Percentiles rank a stretch among this genome's conserved stretches.
phyloP scores from a whole-genome alignment of 2,888 invertebrate genomes.

The Iphiclides podalirius region DNA sequence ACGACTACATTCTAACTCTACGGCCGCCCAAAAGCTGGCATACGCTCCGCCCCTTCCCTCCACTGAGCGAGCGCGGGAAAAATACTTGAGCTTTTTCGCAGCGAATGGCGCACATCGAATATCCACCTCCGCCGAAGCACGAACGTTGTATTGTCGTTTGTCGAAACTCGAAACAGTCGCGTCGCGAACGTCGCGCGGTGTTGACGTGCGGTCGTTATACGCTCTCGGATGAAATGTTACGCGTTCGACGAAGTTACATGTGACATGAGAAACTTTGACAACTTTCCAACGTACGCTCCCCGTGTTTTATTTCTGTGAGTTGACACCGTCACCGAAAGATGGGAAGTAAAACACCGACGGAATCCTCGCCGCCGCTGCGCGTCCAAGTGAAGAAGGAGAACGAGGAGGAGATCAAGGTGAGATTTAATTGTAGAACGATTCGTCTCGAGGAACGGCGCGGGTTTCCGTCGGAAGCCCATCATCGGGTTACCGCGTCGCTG shows the following conservation, averaged over 20 bases:
- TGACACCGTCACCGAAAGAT: conserved; percentile 44
- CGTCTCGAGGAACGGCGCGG: conserved; percentile 41
- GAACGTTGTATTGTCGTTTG: no score
- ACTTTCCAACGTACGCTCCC: conserved; percentile 34
- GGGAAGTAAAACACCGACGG: conserved; percentile 74
- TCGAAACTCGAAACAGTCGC: no score
- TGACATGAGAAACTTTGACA: conserved; percentile 43
- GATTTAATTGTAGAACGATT: conserved; percentile 26
- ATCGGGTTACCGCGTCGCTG: conserved; percentile 55
- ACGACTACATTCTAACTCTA: no score
- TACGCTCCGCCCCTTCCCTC: conserved; percentile 57
- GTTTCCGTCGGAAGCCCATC: conserved; percentile 64
- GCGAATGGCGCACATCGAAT: no score
- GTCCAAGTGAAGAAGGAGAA: conserved; percentile 87
- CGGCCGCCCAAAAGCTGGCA: conserved; percentile 35
- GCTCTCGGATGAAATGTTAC: conserved; percentile 54
- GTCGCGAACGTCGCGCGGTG: conserved; percentile 44
- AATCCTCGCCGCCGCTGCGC: conserved; percentile 59
- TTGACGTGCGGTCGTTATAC: conserved; percentile 29
- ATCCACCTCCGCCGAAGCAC: conserved; percentile 11
- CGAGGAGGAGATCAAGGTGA: conserved; percentile 89
- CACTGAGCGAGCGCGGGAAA: conserved; percentile 49
- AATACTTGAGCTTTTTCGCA: conserved; percentile 40
- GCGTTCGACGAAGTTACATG: conserved; percentile 48
- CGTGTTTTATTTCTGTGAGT: conserved; percentile 31